A percentile compares a stretch with the other conserved stretches of the same genome.
Evolutionary conservation across 2,797 vertebrate genomes (phyloP).

Genomic region (Diplodus sargus): DNA sequence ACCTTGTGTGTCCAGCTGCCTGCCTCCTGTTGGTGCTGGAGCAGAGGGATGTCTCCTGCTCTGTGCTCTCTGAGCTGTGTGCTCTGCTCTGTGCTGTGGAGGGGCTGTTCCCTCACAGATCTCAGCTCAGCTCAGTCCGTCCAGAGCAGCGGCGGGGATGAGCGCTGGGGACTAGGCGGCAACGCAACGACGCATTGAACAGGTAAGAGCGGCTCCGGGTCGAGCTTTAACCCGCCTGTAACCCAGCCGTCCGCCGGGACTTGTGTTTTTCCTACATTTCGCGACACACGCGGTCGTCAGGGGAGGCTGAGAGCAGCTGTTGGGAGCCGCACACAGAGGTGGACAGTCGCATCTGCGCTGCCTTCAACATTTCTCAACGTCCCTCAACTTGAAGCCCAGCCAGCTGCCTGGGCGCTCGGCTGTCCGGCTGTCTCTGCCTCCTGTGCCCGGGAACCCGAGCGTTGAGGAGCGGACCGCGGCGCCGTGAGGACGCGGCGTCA

Average conservation of each 20-base stretch:
- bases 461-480: constrained; percentile 30
- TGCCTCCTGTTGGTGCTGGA: constrained; percentile 44
- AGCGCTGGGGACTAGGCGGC: constrained; percentile 66
- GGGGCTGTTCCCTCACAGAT: constrained; percentile 75
- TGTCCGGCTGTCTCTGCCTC: constrained; percentile 35
- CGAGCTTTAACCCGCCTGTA: background rate
- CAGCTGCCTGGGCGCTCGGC: constrained; percentile 33
- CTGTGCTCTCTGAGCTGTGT: no score
- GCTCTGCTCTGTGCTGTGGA: constrained; percentile 38
- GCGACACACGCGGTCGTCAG: constrained; percentile 25
- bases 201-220: constrained; percentile 70
- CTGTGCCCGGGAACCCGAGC: constrained; percentile 23
- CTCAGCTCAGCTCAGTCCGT: constrained; percentile 70
- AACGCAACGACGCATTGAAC: constrained; percentile 64
- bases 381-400: constrained; percentile 61
- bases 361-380: constrained; percentile 63
- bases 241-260: background rate
- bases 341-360: constrained; percentile 63
- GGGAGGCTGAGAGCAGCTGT: constrained; percentile 29
- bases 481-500: constrained; percentile 31
- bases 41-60: constrained; percentile 60
- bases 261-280: background rate
- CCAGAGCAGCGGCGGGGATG: constrained; percentile 72
- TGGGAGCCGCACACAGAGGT: constrained; percentile 43
- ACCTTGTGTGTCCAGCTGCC: constrained; percentile 70